Conservation (phyloP, 2,888 invertebrate species). For the Tiliacea citrago region DNA sequence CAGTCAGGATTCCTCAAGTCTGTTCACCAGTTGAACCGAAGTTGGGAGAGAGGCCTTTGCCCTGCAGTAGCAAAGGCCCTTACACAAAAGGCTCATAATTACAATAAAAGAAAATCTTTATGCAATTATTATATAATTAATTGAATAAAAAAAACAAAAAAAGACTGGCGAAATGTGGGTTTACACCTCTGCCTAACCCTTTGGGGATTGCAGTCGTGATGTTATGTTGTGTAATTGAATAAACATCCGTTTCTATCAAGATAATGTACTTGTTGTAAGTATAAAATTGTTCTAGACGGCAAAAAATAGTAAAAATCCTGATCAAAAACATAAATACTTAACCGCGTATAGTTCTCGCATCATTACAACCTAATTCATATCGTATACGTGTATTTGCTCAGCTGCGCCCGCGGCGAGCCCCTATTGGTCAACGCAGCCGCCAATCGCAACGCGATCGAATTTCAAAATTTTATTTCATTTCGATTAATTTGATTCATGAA, state of each 20-base stretch:
- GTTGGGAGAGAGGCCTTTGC: too few species aligned
- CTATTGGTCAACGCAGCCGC: slow-evolving; percentile 66
- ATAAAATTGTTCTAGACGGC: slow-evolving; percentile 4
- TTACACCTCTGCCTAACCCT: too few species aligned
- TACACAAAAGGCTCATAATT: too few species aligned
- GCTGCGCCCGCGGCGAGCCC: slow-evolving; percentile 59
- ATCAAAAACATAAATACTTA: slow-evolving; percentile 35
- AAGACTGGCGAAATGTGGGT: too few species aligned
- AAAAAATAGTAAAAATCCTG: slow-evolving; percentile 25
- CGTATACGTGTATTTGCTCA: slow-evolving; percentile 66
- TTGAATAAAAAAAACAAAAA: too few species aligned
- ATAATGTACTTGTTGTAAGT: not conserved
- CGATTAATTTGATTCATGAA: slow-evolving; percentile 36
- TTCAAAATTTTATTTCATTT: slow-evolving; percentile 64
- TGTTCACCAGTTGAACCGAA: not conserved
- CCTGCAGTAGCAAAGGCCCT: too few species aligned
- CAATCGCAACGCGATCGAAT: slow-evolving; percentile 67
- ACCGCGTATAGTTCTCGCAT: slow-evolving; percentile 41
- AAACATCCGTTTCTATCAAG: not conserved
- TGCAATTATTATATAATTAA: too few species aligned
- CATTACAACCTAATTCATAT: slow-evolving; percentile 69
- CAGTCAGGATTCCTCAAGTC: not conserved
- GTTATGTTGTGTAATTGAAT: too few species aligned
- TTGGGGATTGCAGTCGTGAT: too few species aligned
- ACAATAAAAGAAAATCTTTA: too few species aligned